Base-by-base conservation (phyloP, 2,113 vertebrate species). In the Polyodon spathula region DNA sequence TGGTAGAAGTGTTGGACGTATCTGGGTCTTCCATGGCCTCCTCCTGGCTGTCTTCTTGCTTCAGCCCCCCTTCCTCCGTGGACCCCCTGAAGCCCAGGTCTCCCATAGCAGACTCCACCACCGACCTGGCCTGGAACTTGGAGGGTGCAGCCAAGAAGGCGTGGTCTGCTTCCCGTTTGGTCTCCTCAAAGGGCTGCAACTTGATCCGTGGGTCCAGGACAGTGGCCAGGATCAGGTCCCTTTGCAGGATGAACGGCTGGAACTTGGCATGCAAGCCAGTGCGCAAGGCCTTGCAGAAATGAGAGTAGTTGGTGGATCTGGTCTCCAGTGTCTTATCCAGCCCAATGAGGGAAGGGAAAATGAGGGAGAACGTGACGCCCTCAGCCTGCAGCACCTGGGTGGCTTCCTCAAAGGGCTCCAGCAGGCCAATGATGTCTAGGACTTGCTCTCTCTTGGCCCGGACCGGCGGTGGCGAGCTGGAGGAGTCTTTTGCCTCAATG, bases 151-250 rank as follows among this genome's bases (percentile, higher is more conserved):
- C 61, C n/a, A 88, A 63, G 46, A 68, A 72, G 1, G 54, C 41
- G 12, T 60, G 42, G 4, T 60, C 40, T 1, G 55, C 52, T n/a
- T 73, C 68, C 42, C 38, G 43, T 46, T 70, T 70, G 15, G 38
- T 41, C 4, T 78, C 69, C 61, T 71, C 5, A 60, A 88, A 88
- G 0, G 79, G 78, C 73, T 86, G 74, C 10, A 88, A 70, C 71
- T 87, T 88, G 61, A 82, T 74, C 50, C 79, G 74, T 5, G 84
- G 86, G 56, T 87, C 83, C 0, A 88, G 71, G 15, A 86, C 71
- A 0, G 83, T 68, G 52, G 84, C 81, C 5, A 80, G 48, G 6
- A 88, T 69, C n/a, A 85, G 57, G 67, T 86, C 81, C 44, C 66
- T 68, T 60, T 83, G 78, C 38, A 74, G 68, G 37, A 87, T 65